Evolutionary conservation across 1,140 invertebrate genomes (phyloP).

Genomic region (Limonius californicus): DNA sequence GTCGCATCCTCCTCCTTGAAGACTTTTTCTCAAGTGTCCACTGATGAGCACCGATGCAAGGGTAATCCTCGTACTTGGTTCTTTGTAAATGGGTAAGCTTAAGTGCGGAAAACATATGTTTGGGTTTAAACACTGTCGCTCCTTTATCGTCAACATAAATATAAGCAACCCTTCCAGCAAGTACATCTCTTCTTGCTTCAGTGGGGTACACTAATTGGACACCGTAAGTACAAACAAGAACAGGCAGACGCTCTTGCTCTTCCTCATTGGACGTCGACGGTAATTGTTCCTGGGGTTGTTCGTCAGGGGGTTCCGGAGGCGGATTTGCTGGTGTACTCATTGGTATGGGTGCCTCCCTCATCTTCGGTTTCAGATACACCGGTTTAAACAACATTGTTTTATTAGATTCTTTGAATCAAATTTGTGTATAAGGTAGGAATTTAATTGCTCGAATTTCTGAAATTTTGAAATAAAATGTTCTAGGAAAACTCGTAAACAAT

Average conservation of each 20-base stretch:
- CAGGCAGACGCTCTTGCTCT: constrained; percentile 22
- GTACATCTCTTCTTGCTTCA: constrained; percentile 68
- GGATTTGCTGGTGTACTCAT: constrained; percentile 27
- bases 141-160: constrained; percentile 73
- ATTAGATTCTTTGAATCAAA: too few species aligned
- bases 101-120: constrained; percentile 68
- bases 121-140: constrained; percentile 68
- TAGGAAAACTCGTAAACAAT: too few species aligned
- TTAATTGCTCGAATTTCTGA: too few species aligned
- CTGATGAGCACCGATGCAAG: constrained; percentile 40
- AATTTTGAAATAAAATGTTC: too few species aligned
- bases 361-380: constrained; percentile 15
- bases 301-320: constrained; percentile 19
- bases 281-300: constrained; percentile 11
- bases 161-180: constrained; percentile 70
- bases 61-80: constrained; percentile 53
- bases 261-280: not conserved
- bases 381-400: constrained; percentile 26
- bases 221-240: constrained; percentile 70
- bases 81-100: constrained; percentile 57
- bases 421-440: too few species aligned
- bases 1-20: not conserved
- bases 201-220: constrained; percentile 69
- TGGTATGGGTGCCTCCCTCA: constrained; percentile 28
- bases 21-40: constrained; percentile 2